Evolutionary conservation across 2,888 invertebrate genomes (phyloP).

Genomic region (Tetragonisca angustula): DNA sequence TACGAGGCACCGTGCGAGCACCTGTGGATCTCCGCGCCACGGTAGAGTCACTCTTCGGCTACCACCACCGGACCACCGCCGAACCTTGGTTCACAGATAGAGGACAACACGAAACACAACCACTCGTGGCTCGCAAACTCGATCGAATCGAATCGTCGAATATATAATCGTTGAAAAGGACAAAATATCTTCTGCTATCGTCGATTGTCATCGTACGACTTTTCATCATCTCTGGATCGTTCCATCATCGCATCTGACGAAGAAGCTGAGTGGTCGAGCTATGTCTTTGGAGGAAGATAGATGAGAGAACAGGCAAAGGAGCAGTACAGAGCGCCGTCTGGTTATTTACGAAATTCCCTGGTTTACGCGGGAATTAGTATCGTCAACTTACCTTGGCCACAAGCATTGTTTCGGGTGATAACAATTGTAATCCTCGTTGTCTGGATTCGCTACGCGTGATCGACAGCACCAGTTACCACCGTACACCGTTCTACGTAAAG

Average conservation of each 20-base stretch:
- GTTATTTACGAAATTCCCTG: background rate
- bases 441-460: slow-evolving; percentile 16
- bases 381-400: background rate
- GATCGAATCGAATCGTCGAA: slow-evolving; percentile 21
- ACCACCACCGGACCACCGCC: slow-evolving; percentile 82
- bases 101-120: slow-evolving; percentile 53
- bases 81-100: slow-evolving; percentile 68
- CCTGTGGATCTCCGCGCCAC: slow-evolving; percentile 82
- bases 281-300: background rate
- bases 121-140: slow-evolving; percentile 41
- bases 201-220: slow-evolving; percentile 21
- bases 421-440: slow-evolving; percentile 13
- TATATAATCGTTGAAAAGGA: background rate
- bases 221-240: too few species aligned
- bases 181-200: background rate
- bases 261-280: background rate
- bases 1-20: slow-evolving; percentile 77
- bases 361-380: background rate
- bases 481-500: slow-evolving; percentile 5
- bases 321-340: background rate
- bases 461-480: slow-evolving; percentile 10
- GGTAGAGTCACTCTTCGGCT: slow-evolving; percentile 83
- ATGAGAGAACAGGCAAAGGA: background rate
- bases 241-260: background rate
- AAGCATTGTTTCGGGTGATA: slow-evolving; percentile 9